A percentile compares a stretch with the other conserved stretches of the same genome.
Conservation (phyloP, 2,797 vertebrate genomes). For the Galago senegalensis region DNA sequence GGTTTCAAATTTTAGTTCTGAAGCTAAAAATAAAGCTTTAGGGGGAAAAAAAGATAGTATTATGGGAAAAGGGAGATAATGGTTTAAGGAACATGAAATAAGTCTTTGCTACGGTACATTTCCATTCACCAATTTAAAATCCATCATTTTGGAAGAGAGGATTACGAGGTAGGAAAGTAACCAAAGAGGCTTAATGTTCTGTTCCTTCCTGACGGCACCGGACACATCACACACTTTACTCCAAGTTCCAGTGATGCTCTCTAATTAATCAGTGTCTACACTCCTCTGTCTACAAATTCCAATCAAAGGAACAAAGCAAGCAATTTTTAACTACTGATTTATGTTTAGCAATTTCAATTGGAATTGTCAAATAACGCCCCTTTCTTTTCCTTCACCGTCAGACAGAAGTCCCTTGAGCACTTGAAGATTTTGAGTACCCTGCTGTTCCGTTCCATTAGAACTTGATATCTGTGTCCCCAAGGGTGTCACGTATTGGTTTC, state of each 20-base stretch:
- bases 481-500: background rate
- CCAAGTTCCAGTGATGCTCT: background rate
- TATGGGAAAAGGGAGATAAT: background rate
- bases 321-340: background rate
- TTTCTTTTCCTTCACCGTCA: background rate
- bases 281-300: background rate
- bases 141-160: background rate
- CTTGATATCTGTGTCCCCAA: background rate
- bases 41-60: background rate
- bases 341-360: background rate
- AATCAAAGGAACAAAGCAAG: conserved; percentile 12
- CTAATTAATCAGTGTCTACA: conserved; percentile 30
- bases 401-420: background rate
- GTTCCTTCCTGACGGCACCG: background rate
- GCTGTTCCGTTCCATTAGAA: background rate
- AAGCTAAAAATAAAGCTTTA: conserved; percentile 53
- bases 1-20: conserved; percentile 38
- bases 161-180: background rate
- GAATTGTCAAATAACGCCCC: background rate
- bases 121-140: conserved; percentile 12
- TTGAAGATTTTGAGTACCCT: background rate
- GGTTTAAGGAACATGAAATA: conserved; percentile 42
- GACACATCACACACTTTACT: background rate
- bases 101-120: background rate
- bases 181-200: background rate